phyloP scores from a whole-genome alignment of 2,797 vertebrate genomes.

The Gouania willdenowi region DNA sequence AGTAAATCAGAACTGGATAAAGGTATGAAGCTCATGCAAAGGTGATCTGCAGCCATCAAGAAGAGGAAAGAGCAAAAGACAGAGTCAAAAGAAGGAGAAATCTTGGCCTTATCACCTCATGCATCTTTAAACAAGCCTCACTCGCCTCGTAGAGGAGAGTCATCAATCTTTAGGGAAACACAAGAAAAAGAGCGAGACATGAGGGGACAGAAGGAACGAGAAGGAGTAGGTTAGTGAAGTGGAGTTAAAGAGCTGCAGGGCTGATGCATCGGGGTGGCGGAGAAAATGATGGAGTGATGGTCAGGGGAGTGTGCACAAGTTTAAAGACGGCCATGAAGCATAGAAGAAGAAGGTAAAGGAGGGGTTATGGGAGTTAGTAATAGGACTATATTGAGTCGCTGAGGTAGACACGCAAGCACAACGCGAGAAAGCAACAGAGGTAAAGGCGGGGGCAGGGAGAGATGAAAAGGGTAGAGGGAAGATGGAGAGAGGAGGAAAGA shows the following conservation, averaged over 20 bases:
- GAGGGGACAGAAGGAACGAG: conserved; percentile 38
- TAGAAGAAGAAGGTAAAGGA: conserved; percentile 10
- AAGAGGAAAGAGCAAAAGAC: conserved; percentile 6
- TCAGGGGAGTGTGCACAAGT: conserved; percentile 11
- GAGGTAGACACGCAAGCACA: conserved; percentile 22
- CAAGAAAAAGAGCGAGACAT: conserved; percentile 46
- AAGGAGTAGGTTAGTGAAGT: conserved; percentile 53
- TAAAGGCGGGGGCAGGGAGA: conserved; percentile 31
- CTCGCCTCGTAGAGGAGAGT: conserved; percentile 64
- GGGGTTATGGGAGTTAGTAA: conserved; percentile 33
- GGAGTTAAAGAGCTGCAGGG: conserved; percentile 42
- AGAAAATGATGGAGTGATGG: conserved; percentile 32
- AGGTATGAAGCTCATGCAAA: conserved; percentile 20
- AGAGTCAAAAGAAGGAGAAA: conserved; percentile 23
- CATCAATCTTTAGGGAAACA: conserved; percentile 76
- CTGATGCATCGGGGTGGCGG: conserved; percentile 12
- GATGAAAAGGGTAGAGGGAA: conserved; percentile 61
- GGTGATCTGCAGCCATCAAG: conserved; percentile 27
- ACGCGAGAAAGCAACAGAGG: conserved; percentile 30
- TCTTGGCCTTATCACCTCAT: conserved; percentile 74
- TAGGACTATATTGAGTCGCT: conserved; percentile 14
- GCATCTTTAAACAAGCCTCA: conserved; percentile 78
- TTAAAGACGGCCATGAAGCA: conserved; percentile 23
- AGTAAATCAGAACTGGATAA: too few species aligned
- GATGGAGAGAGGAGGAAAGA: conserved; percentile 30